A percentile compares a stretch with the other conserved stretches of the same genome.
phyloP scores from a whole-genome alignment of 1,140 invertebrate species.

The Nautilus pompilius region DNA sequence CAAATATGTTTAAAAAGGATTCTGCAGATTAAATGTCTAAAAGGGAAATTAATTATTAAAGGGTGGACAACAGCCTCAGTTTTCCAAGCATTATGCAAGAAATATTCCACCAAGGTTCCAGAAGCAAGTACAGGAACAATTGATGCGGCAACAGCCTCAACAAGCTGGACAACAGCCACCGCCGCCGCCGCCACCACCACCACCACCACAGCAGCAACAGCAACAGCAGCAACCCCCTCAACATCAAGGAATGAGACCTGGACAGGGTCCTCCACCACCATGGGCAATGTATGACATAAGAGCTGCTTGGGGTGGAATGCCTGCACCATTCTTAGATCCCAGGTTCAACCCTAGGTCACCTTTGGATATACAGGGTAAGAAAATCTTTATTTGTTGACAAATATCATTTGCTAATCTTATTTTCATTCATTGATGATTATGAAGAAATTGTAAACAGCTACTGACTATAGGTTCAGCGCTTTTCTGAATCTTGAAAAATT shows the following conservation, averaged over 20 bases:
- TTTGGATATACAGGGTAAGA: slow-evolving; percentile 46
- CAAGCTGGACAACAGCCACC: slow-evolving; percentile 16
- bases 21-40: too few species aligned
- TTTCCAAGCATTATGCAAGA: slow-evolving; percentile 68
- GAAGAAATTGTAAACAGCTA: too few species aligned
- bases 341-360: slow-evolving; percentile 41
- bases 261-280: slow-evolving; percentile 41
- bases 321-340: slow-evolving; percentile 37
- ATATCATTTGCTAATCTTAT: too few species aligned
- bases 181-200: slow-evolving; percentile 17
- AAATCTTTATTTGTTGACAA: neutral
- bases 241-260: slow-evolving; percentile 32
- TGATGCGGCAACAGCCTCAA: slow-evolving; percentile 24
- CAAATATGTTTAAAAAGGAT: too few species aligned
- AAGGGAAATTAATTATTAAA: too few species aligned
- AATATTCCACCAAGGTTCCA: slow-evolving; percentile 78
- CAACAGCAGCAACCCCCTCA: slow-evolving; percentile 12
- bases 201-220: slow-evolving; percentile 6
- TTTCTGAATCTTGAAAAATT: too few species aligned
- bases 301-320: slow-evolving; percentile 42
- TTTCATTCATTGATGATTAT: too few species aligned
- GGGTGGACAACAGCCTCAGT: slow-evolving; percentile 19
- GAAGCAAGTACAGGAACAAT: slow-evolving; percentile 61
- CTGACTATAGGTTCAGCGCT: too few species aligned
- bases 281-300: slow-evolving; percentile 40